These are phyloP conservation scores for Silurus asotus DNA, from an alignment of 2,113 vertebrate genomes.

Conservation along the genomic window DNA sequence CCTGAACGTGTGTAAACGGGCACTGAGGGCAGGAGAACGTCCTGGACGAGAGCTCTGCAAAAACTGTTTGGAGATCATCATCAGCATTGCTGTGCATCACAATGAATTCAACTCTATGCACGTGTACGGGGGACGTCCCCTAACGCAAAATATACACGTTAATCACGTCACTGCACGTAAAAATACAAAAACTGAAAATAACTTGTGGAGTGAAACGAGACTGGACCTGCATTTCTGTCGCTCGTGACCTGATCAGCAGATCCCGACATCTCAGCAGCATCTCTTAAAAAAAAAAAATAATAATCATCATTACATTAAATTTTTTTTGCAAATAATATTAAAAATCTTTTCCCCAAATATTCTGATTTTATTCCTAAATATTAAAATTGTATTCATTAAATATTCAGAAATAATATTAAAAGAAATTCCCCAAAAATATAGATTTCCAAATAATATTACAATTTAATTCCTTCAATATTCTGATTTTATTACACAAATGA, in stretches of 20 bases:
- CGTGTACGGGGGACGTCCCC: no score
- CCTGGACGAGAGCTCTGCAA: not conserved
- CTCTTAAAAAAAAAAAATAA: slow-evolving; percentile 14
- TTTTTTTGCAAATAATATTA: no score
- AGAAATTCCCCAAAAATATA: no score
- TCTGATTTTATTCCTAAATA: no score
- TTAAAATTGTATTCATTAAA: no score
- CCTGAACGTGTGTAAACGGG: slow-evolving; percentile 37
- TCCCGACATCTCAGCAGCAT: not conserved
- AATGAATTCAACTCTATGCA: no score
- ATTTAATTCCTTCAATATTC: no score
- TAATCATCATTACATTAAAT: no score
- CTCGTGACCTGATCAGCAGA: not conserved
- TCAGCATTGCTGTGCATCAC: not conserved
- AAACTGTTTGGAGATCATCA: not conserved
- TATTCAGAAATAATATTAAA: no score
- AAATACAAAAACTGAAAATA: not conserved
- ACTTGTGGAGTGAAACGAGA: not conserved
- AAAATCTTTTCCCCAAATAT: no score
- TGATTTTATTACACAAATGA: no score
- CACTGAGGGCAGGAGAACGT: slow-evolving; percentile 27
- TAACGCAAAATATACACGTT: not conserved
- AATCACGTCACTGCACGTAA: not conserved
- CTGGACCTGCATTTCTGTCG: slow-evolving; percentile 25
- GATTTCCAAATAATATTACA: no score